Conservation (phyloP, 2,888 invertebrate genomes). For the Metalampra italica region DNA sequence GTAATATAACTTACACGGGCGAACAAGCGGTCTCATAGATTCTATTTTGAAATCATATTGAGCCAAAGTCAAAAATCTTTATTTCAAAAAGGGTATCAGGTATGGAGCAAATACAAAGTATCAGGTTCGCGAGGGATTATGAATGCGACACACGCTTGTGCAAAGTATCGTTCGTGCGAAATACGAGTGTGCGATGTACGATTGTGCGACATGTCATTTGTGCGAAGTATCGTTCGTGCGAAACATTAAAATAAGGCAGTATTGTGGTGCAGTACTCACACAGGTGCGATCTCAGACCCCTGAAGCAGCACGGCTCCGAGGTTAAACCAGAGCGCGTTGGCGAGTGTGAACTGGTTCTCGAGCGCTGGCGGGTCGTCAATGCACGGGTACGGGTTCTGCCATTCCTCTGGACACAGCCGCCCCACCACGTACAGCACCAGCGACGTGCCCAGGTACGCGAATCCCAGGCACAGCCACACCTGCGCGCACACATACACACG, state of each 20-base stretch:
- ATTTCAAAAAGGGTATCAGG: no score
- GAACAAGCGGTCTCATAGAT: no score
- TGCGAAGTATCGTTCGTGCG: no score
- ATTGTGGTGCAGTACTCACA: slow-evolving; percentile 79
- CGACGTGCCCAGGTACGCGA: slow-evolving; percentile 90
- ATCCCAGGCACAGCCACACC: slow-evolving; percentile 91
- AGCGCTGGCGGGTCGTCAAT: slow-evolving; percentile 88
- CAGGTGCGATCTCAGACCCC: slow-evolving; percentile 92
- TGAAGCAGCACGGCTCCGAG: slow-evolving; percentile 91
- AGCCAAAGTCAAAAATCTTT: no score
- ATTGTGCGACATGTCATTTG: no score
- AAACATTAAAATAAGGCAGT: not conserved
- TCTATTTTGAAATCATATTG: no score
- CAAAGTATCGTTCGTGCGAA: no score
- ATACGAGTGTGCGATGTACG: no score
- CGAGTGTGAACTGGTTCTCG: slow-evolving; percentile 90
- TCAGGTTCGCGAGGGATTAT: no score
- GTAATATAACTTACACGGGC: no score
- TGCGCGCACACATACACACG: slow-evolving; percentile 19
- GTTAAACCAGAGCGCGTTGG: slow-evolving; percentile 94
- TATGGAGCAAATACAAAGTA: no score
- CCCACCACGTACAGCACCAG: slow-evolving; percentile 89
- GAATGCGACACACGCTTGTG: no score
- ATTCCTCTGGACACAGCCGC: slow-evolving; percentile 90
- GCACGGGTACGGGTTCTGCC: slow-evolving; percentile 93